phyloP scores from a whole-genome alignment of 2,888 invertebrate species.

The Lasioglossum leucozonium region DNA sequence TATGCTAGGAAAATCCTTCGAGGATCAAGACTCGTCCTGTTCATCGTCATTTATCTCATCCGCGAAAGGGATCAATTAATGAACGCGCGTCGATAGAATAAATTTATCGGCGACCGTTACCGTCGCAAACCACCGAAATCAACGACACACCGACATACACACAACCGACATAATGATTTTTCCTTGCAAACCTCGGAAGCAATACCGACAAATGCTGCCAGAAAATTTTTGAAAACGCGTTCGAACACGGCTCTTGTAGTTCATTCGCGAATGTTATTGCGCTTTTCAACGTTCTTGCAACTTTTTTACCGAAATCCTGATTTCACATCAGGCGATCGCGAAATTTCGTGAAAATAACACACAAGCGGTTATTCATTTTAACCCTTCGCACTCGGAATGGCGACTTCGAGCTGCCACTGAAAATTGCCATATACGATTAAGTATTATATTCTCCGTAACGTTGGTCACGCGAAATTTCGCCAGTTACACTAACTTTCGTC shows the following conservation, averaged over 20 bases:
- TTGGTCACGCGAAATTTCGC: too few relatives aligned
- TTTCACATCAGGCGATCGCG: not conserved
- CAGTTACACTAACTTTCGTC: too few relatives aligned
- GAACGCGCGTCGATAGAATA: conserved; percentile 31
- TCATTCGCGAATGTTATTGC: not conserved
- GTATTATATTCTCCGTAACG: too few relatives aligned
- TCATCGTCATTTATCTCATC: conserved; percentile 62
- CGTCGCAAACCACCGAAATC: conserved; percentile 13
- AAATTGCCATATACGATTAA: not conserved
- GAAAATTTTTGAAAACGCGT: not conserved
- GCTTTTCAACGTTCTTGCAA: not conserved
- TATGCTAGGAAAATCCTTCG: conserved; percentile 54
- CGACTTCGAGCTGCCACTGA: not conserved
- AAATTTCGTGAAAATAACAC: not conserved
- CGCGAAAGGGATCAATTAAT: conserved; percentile 70
- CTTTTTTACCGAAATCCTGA: not conserved
- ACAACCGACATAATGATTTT: not conserved
- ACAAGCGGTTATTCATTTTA: not conserved
- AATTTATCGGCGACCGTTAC: conserved; percentile 43
- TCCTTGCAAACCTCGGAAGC: not conserved
- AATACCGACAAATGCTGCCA: not conserved
- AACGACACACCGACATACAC: not conserved
- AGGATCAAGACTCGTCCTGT: conserved; percentile 53
- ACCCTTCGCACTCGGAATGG: too few relatives aligned
- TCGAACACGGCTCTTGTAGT: not conserved